Base-by-base conservation (phyloP, 2,113 vertebrate genomes). In the Dipodomys stephensi region DNA sequence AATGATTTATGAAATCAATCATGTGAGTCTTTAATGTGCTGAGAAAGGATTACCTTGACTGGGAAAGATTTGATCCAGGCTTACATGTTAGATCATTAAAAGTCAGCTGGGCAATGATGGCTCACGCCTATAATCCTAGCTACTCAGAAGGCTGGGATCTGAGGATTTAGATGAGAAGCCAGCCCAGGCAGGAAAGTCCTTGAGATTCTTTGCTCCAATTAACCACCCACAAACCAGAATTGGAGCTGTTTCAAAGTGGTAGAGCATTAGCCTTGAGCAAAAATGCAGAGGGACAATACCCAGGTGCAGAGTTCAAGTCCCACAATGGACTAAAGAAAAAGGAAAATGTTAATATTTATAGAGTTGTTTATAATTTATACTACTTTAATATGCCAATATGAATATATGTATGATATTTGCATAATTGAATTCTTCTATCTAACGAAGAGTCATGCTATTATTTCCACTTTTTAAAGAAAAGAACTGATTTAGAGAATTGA, bases 1-100 rank as follows among this genome's bases (percentile, higher is more conserved):
- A 74, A 28, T 76, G 65, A 64, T 57, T 82, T 60, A 87, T 86
- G 69, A 93, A 89, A 77, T 46, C 16, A 94, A 53, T 4, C 18
- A 65, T 44, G 19, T 25, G 60, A 60, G 7, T 65, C 39, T 85
- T 95, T 80, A 83, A 71, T 19, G 83, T 57, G 53, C 53, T 57
- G 53, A 57, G 53, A 57, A 57, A 16, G 12, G 15, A 16, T 57
- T 57, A 57, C 9, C 53, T 60, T 53, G 13, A 94, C 79, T 82
- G 3, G 3, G 22, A n/a, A 78, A 19, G 20, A 78, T 86, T 91
- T 35, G 76, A 60, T 69, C 7, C 88, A 91, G 86, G 67, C 62
- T 60, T 44, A 13, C 69, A 81, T 60, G 87, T 94, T 73, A 88
- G 69, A 3, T 78, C 0, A 69, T 25, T 81, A 7, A 81, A 92